Evolutionary conservation across 2,797 vertebrate species (phyloP), one percentile per base, ranked within the genome.

Genomic region (Chloroceryle inda): DNA sequence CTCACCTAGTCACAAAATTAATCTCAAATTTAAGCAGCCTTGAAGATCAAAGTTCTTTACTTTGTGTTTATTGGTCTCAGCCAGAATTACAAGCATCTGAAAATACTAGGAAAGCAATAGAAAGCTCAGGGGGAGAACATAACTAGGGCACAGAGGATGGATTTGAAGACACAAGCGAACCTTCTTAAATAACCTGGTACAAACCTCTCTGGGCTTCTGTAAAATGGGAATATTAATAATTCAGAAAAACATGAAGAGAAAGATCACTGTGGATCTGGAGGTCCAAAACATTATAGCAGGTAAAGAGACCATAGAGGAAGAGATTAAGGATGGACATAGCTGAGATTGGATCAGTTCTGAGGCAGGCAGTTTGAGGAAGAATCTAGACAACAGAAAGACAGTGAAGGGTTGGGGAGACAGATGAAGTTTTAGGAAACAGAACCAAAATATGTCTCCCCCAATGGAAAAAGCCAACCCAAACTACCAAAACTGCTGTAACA

Each of bases 191-290:
- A 96, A 75, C 13, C 11, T 75, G 47, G 9, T 35, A 58, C 47
- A 62, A 92, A 37, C 53, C 21, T 85, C 59, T 63, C 35, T 9
- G 22, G 27, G 49, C 8, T 92, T 77, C 81, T 50, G 61, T 78
- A 92, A 92, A 58, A 91, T 62, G 45, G 29, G 38, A 83, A n/a
- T 66, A 91, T 86, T 75, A 95, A 94, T 85, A 94, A 92, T 90
- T 90, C 66, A 93, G 56, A 84, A 89, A 83, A 77, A 35, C 66
- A 64, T 80, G 75, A 89, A 31, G 49, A 90, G 53, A 77, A 77
- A 37, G 17, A 84, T 79, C 84, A 55, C 24, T 31, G 40, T 91
- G 82, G 37, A 78, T 86, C 71, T 85, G 68, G 56, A 89, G 13
- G 61, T 78, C 38, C 64, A 75, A 83, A 91, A 92, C 40, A 85